Evolutionary conservation across 2,113 vertebrate species (phyloP), one percentile per base, ranked within the genome.

Genomic region (Nothobranchius kuhntae): DNA sequence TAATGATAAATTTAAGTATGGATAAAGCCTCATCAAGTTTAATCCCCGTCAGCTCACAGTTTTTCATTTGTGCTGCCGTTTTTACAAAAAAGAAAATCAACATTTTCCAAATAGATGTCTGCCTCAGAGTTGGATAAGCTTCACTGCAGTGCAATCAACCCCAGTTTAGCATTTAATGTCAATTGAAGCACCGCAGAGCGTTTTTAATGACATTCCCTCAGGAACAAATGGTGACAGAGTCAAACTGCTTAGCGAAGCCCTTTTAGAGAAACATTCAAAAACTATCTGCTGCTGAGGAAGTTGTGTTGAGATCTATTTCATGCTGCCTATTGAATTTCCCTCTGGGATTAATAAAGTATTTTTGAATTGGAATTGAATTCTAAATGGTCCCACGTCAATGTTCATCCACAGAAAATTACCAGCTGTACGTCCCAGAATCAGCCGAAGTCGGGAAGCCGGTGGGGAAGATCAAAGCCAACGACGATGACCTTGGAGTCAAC

Each of bases 391-490:
- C 13, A 4, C 46, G 13, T 77, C 21, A 11, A 59, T 73, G 55
- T 66, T 60, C 21, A 4, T 66, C 73, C 60, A 13, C 91, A 99
- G 98, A 96, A 83, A 97, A 97, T 88, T 98, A 98, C 89, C 95
- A 98, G 36, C 90, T 98, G 0, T 99, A 97, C 68, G 98, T 99
- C 80, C 96, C 96, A 13, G 98, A 99, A 82, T 97, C 96, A 0
- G 96, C 97, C 65, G 92, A 96, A 92, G 95, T 98, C 35, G 96
- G 96, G 26, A 96, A 96, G 68, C 93, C 96, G 13, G 97, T 99
- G 44, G 98, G 97, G 14, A 98, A 98, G 92, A 98, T 99, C 82
- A 98, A 98, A 88, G 98, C 98, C 54, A 95, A 94, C 5, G 98
- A 99, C 63, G 95, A 97, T 47, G 97, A 99, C 80, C 93, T 94